These are phyloP conservation scores for Rotaria sp. DNA, from an alignment of 2,888 invertebrate genomes.

Conservation along the genomic window DNA sequence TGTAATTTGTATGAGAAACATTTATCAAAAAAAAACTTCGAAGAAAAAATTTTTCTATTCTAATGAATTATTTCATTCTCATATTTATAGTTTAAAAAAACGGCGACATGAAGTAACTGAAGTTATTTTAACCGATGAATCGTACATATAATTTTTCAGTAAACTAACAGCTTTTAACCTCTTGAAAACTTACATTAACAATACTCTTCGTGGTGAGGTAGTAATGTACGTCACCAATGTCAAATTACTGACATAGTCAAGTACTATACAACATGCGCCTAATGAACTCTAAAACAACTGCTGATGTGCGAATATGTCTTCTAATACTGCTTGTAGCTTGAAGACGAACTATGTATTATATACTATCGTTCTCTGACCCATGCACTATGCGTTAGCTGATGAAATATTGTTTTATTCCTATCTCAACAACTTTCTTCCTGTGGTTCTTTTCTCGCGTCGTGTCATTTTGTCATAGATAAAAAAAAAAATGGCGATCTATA, in stretches of 20 bases:
- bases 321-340: too few species aligned
- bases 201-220: background rate
- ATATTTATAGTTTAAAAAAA: background rate
- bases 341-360: too few species aligned
- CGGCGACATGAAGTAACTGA: background rate
- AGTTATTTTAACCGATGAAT: background rate
- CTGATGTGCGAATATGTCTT: too few species aligned
- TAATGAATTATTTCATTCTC: background rate
- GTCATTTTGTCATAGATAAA: background rate
- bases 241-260: background rate
- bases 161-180: background rate
- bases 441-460: background rate
- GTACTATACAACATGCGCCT: background rate
- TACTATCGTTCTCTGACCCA: background rate
- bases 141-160: background rate
- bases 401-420: background rate
- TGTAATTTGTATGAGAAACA: background rate
- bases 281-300: background rate
- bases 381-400: background rate
- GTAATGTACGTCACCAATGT: background rate
- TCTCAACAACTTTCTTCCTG: background rate
- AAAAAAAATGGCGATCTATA: background rate
- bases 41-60: background rate
- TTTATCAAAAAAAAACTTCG: background rate
- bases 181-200: constrained; percentile 1